These are phyloP conservation scores for Propithecus deckenii DNA, from an alignment of 2,797 vertebrate genomes.

Conservation along the genomic window DNA sequence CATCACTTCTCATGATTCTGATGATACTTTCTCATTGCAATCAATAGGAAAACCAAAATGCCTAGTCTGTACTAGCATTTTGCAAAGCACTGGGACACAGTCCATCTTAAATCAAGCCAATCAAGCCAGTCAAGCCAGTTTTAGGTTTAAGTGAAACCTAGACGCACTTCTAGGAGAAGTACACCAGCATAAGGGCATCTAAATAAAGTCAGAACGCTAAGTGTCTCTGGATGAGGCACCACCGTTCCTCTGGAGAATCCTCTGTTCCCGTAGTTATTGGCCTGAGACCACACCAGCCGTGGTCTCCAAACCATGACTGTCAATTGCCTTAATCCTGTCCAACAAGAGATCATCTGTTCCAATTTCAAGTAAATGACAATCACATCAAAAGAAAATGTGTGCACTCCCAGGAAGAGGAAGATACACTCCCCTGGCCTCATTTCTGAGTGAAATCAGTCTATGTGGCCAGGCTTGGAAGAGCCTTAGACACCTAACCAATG, in stretches of 20 bases:
- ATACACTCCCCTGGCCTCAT: not conserved
- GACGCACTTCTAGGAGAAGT: not conserved
- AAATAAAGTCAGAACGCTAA: slow-evolving; percentile 68
- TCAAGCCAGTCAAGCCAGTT: not conserved
- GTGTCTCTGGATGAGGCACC: slow-evolving; percentile 55
- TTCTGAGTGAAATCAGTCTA: not conserved
- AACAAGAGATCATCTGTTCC: slow-evolving; percentile 76
- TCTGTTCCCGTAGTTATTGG: slow-evolving; percentile 75
- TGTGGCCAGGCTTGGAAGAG: not conserved
- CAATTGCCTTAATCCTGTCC: slow-evolving; percentile 78
- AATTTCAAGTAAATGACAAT: slow-evolving; percentile 69
- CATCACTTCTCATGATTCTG: slow-evolving; percentile 1
- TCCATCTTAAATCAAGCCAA: not conserved
- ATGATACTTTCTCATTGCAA: not conserved
- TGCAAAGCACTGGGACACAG: not conserved
- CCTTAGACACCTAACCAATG: not conserved
- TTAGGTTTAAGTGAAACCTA: not conserved
- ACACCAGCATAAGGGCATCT: slow-evolving; percentile 56
- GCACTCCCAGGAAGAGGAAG: not conserved
- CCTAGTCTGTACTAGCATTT: not conserved
- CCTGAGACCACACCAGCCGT: slow-evolving; percentile 73
- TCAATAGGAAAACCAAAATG: slow-evolving; percentile 26
- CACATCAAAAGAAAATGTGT: slow-evolving; percentile 41
- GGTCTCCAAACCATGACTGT: slow-evolving; percentile 78
- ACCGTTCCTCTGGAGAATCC: slow-evolving; percentile 76